phyloP scores from a whole-genome alignment of 1,140 invertebrate genomes.

The Atopsyche davidsoni region DNA sequence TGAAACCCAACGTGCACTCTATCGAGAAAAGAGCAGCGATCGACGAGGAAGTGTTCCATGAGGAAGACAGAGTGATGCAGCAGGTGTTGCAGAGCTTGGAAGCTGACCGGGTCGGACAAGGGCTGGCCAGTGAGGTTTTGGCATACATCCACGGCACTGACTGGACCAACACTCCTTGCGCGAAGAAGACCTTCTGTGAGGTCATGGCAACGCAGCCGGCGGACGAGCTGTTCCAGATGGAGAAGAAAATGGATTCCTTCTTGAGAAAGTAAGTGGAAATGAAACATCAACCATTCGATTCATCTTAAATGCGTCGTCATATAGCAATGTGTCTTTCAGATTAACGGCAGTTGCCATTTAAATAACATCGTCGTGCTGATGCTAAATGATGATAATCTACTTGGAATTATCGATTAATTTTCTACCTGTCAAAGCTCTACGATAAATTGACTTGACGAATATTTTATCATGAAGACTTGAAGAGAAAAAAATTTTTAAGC shows the following conservation, averaged over 20 bases:
- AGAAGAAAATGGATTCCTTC: constrained; percentile 69
- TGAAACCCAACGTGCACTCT: constrained; percentile 16
- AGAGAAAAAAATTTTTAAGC: too few species aligned
- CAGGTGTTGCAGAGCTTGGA: constrained; percentile 41
- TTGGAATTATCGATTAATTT: too few species aligned
- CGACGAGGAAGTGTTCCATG: constrained; percentile 24
- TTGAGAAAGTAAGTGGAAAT: constrained; percentile 65
- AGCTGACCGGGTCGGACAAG: constrained; percentile 48
- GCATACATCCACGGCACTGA: constrained; percentile 45
- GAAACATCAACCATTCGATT: too few species aligned
- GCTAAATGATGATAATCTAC: too few species aligned
- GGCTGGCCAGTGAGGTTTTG: constrained; percentile 47
- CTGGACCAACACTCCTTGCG: constrained; percentile 68
- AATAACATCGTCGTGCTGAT: too few species aligned
- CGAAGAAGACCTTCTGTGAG: constrained; percentile 69
- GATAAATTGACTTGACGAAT: too few species aligned
- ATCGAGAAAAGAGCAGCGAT: constrained; percentile 27
- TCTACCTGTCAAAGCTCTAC: too few species aligned
- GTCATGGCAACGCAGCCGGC: constrained; percentile 58
- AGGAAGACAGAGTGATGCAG: constrained; percentile 36
- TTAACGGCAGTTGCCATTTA: too few species aligned
- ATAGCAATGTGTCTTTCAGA: too few species aligned
- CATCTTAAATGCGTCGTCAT: too few species aligned
- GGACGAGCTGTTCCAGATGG: constrained; percentile 63
- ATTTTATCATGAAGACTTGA: too few species aligned